Percentiles rank a stretch among this genome's conserved stretches.
Conservation (phyloP, 2,113 vertebrate genomes). For the Zapornia atra region DNA sequence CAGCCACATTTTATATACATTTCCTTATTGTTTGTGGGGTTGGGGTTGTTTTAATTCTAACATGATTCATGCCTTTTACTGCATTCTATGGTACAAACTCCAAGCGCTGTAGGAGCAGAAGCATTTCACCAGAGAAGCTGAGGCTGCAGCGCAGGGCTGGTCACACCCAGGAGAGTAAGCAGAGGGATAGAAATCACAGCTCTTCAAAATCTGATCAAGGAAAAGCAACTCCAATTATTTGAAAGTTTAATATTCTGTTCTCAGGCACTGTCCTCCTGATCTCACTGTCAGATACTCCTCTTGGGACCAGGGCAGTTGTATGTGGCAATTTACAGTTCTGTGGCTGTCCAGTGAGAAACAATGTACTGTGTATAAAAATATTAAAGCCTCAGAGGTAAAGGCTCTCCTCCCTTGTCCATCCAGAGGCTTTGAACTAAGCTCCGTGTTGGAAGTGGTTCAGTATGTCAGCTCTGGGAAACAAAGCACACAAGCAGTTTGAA, state of each 20-base stretch:
- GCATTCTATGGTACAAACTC: conserved; percentile 26
- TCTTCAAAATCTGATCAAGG: background rate
- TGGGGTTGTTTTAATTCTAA: background rate
- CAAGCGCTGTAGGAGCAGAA: background rate
- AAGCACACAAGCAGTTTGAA: background rate
- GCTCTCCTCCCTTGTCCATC: background rate
- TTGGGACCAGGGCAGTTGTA: background rate
- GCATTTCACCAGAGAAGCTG: background rate
- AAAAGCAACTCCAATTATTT: background rate
- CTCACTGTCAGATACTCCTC: background rate
- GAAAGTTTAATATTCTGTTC: background rate
- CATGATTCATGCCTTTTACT: conserved; percentile 44
- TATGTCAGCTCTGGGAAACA: background rate
- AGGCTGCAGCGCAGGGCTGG: background rate
- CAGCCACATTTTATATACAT: background rate
- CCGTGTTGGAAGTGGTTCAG: background rate
- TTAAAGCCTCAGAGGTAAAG: background rate
- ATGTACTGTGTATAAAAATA: background rate
- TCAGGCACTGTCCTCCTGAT: fast-evolving
- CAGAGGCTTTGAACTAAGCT: background rate
- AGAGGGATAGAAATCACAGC: background rate
- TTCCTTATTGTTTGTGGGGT: background rate
- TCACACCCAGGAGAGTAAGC: background rate
- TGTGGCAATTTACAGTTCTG: background rate
- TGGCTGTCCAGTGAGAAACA: background rate